These are phyloP conservation scores for Grus americana DNA, from an alignment of 2,113 vertebrate genomes.

Conservation along the genomic window DNA sequence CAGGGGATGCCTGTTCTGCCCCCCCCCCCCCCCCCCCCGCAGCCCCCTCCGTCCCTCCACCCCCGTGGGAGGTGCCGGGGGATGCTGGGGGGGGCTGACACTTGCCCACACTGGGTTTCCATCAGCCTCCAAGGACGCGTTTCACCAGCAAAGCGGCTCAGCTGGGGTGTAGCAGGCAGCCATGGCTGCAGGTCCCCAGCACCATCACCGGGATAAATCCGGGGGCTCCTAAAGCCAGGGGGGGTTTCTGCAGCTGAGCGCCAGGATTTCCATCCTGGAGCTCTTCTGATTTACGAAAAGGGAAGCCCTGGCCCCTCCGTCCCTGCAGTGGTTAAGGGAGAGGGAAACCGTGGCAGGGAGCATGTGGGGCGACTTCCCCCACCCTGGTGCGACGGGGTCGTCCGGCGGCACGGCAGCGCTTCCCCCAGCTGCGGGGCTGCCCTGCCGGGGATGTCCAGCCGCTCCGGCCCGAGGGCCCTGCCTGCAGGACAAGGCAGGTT, in stretches of 20 bases:
- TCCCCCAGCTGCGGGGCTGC: not conserved
- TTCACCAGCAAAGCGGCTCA: not conserved
- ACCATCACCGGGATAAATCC: not conserved
- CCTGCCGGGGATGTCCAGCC: fast-evolving
- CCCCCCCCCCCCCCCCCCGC: too few species aligned
- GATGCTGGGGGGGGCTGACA: not conserved
- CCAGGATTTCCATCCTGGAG: not conserved
- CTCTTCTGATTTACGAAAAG: not conserved
- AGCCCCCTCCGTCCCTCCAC: not conserved
- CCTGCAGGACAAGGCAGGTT: not conserved
- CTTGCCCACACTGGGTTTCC: not conserved
- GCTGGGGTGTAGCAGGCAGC: not conserved
- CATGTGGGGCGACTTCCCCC: fast-evolving
- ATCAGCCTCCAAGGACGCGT: not conserved
- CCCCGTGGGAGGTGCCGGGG: not conserved
- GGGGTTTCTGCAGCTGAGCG: not conserved
- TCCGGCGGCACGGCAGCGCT: fast-evolving
- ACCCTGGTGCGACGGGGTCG: fast-evolving
- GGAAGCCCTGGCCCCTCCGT: not conserved
- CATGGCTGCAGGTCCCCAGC: not conserved
- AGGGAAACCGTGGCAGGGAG: not conserved
- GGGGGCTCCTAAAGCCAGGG: not conserved
- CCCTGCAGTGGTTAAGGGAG: not conserved
- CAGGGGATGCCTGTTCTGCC: not conserved
- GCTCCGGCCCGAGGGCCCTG: not conserved